These are phyloP conservation scores for Lordiphosa collinella DNA, from an alignment of 1,140 invertebrate species.

Conservation along the genomic window DNA sequence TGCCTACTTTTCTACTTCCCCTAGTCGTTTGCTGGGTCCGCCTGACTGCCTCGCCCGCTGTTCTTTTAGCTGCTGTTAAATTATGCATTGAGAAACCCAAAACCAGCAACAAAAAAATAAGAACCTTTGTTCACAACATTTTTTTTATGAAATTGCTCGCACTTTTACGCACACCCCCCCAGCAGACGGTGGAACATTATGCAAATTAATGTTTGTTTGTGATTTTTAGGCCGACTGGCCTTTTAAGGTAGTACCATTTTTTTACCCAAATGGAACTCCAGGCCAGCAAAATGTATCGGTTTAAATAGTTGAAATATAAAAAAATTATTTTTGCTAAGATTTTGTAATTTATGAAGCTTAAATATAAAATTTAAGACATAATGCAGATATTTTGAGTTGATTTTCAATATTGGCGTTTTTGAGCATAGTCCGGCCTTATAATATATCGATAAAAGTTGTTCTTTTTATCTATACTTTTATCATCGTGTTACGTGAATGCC, in stretches of 20 bases:
- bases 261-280: too few species aligned
- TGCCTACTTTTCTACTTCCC: constrained; percentile 56
- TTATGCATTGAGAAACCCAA: constrained; percentile 69
- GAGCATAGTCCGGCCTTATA: too few species aligned
- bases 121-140: constrained; percentile 25
- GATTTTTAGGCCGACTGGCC: constrained; percentile 28
- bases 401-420: too few species aligned
- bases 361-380: too few species aligned
- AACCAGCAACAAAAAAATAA: constrained; percentile 35
- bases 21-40: constrained; percentile 20
- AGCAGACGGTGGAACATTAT: constrained; percentile 57
- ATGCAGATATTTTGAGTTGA: too few species aligned
- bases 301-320: too few species aligned
- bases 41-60: not conserved
- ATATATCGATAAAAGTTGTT: too few species aligned
- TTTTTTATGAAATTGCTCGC: constrained; percentile 15
- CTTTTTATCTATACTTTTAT: too few species aligned
- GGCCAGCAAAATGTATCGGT: constrained; percentile 1
- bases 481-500: too few species aligned
- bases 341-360: too few species aligned
- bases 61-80: constrained; percentile 59
- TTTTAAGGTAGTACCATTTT: constrained; percentile 5
- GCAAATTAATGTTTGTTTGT: constrained; percentile 72
- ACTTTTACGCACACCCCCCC: constrained; percentile 15
- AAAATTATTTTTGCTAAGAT: too few species aligned